These are phyloP conservation scores for Thamnaconus septentrionalis DNA, from an alignment of 2,113 vertebrate genomes.

Conservation along the genomic window DNA sequence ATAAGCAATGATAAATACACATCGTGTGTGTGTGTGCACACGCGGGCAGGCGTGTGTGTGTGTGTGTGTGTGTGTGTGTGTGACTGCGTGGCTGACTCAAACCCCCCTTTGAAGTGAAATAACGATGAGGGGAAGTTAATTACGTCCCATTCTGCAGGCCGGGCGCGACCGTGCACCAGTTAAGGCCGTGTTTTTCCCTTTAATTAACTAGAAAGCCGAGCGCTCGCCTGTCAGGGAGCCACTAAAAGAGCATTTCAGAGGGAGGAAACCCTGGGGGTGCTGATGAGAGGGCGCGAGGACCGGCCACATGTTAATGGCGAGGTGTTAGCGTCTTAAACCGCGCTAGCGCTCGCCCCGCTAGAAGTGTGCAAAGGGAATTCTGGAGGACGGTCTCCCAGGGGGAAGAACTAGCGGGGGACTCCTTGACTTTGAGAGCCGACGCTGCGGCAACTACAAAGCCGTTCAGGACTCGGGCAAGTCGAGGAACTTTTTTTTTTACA, in stretches of 20 bases:
- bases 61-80: constrained; percentile 24
- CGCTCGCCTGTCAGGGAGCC: constrained; percentile 80
- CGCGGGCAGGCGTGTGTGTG: background rate
- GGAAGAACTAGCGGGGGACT: constrained; percentile 55
- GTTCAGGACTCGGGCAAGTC: constrained; percentile 52
- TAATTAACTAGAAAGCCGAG: constrained; percentile 96
- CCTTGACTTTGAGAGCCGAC: constrained; percentile 59
- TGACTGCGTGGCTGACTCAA: constrained; percentile 73
- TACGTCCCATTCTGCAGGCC: constrained; percentile 89
- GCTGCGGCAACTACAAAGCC: constrained; percentile 56
- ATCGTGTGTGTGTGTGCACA: constrained; percentile 23
- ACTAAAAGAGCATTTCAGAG: constrained; percentile 79
- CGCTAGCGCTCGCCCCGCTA: constrained; percentile 61
- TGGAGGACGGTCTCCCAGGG: constrained; percentile 58
- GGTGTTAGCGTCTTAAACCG: constrained; percentile 72
- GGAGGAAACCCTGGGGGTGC: constrained; percentile 72
- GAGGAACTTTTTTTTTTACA: constrained; percentile 42
- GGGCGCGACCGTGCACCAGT: constrained; percentile 85
- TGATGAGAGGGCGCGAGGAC: constrained; percentile 71
- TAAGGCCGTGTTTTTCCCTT: constrained; percentile 90
- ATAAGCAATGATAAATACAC: constrained; percentile 58
- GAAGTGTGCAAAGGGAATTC: constrained; percentile 64
- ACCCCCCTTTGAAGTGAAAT: constrained; percentile 86
- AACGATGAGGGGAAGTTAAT: constrained; percentile 98
- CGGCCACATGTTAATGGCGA: constrained; percentile 76